These are phyloP conservation scores for Rhynchonycteris naso DNA, from an alignment of 2,797 vertebrate genomes.

Conservation along the genomic window DNA sequence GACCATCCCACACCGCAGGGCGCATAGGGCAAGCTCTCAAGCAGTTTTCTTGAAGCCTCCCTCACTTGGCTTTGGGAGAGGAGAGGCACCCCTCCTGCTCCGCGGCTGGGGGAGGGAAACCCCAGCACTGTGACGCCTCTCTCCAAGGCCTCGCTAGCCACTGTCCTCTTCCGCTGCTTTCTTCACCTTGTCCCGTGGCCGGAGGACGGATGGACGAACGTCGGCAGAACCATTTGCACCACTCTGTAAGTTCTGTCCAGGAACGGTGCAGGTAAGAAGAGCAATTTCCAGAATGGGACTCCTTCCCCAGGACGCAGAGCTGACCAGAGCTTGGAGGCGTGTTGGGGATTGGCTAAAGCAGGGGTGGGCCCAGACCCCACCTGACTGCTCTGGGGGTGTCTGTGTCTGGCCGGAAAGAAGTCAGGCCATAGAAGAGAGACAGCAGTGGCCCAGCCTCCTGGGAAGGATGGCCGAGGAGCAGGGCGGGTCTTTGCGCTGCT, in stretches of 20 bases:
- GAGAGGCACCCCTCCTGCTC: neutral
- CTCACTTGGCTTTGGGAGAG: neutral
- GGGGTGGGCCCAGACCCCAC: neutral
- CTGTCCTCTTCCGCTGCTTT: neutral
- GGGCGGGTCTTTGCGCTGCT: neutral
- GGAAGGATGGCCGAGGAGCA: neutral
- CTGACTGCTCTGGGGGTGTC: neutral
- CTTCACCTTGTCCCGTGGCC: too few species aligned
- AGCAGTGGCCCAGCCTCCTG: neutral
- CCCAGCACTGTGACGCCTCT: neutral
- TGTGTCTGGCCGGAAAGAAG: neutral
- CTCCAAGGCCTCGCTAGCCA: neutral
- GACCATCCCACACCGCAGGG: too few species aligned
- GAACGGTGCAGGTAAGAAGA: neutral
- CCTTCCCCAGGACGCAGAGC: neutral
- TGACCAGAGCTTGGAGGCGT: neutral
- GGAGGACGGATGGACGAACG: neutral
- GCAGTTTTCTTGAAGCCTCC: neutral
- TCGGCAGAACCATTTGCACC: too few species aligned
- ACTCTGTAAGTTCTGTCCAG: neutral
- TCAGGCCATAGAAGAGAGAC: neutral
- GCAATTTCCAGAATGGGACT: neutral
- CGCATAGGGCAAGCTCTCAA: neutral
- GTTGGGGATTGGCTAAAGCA: fast-evolving
- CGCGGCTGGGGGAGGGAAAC: too few species aligned